Conservation (phyloP, 2,797 vertebrate genomes). For the Fundulus diaphanus region DNA sequence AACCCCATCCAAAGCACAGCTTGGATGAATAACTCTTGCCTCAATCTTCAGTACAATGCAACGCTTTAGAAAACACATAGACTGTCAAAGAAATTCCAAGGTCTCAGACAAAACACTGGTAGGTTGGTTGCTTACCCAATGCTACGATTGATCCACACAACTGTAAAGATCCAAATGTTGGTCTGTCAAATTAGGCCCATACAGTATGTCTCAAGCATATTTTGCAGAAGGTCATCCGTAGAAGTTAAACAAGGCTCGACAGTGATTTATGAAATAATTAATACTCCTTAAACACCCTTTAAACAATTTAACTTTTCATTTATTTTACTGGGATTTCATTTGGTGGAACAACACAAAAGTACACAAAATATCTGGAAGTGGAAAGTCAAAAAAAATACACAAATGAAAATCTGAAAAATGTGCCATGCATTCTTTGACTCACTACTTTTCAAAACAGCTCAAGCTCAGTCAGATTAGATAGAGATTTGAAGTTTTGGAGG, state of each 20-base stretch:
- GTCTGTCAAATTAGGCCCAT: not conserved
- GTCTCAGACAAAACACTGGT: not conserved
- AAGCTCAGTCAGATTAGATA: not conserved
- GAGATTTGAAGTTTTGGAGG: not conserved
- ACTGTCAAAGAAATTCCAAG: not conserved
- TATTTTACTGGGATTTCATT: not conserved
- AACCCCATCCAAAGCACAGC: not conserved
- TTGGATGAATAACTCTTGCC: constrained; percentile 13
- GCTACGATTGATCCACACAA: not conserved
- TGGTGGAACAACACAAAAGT: not conserved
- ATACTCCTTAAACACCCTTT: not conserved
- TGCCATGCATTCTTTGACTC: too few relatives aligned
- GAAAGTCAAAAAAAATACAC: too few relatives aligned
- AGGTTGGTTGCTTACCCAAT: not conserved
- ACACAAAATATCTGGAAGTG: not conserved
- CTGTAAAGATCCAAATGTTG: not conserved
- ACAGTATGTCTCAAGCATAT: not conserved
- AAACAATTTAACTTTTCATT: not conserved
- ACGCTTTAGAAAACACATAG: constrained; percentile 9
- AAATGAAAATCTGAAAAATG: too few relatives aligned
- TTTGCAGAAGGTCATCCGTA: not conserved
- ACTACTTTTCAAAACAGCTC: too few relatives aligned
- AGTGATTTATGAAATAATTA: not conserved
- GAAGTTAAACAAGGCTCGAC: not conserved
- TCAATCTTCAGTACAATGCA: constrained; percentile 8